Evolutionary conservation across 2,113 vertebrate genomes (phyloP), one percentile per base, ranked within the genome.

Genomic region (Procavia capensis): DNA sequence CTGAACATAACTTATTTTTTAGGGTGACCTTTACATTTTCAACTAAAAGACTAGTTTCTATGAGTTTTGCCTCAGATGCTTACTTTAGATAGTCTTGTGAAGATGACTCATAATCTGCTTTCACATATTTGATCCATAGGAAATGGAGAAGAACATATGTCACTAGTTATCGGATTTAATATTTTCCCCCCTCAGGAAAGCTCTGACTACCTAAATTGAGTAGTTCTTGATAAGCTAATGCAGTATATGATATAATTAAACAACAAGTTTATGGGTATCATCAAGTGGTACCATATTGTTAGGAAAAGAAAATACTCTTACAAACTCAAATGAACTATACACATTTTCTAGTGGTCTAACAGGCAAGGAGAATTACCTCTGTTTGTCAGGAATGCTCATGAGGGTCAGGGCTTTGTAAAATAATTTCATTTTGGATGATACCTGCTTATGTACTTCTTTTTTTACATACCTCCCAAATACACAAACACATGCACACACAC

Each of bases 391-490:
- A 79, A 17, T 76, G 10, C 50, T 34, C 79, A 85, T 59, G 17
- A 93, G 43, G 43, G 16, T 91, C 29, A 72, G 39, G 2, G 76
- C 36, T 91, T 93, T 72, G 13, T 10, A 41, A 88, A 88, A 90
- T 1, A 84, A 76, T 87, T 85, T 90, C 39, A 80, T 86, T 87
- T 94, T 90, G 6, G 27, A 57, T 5, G 90, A 80, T 3, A 66
- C n/a, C n/a, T 70, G 17, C 68, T 19, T 88, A 90, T 88, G 68
- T 72, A n/a, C 27, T 68, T 85, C 16, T 70, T 45, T 95, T 85
- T 94, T 82, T 90, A 76, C 47, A 63, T 9, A 4, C 34, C 24
- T 4, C 29, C 16, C 41, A 74, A 84, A 63, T 63, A 84, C 57
- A 24, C 5, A 66, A 14, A 91, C 6, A 78, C 0, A 36, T 3